These are phyloP conservation scores for Nephrotoma flavescens DNA, from an alignment of 2,888 invertebrate species.

Conservation along the genomic window DNA sequence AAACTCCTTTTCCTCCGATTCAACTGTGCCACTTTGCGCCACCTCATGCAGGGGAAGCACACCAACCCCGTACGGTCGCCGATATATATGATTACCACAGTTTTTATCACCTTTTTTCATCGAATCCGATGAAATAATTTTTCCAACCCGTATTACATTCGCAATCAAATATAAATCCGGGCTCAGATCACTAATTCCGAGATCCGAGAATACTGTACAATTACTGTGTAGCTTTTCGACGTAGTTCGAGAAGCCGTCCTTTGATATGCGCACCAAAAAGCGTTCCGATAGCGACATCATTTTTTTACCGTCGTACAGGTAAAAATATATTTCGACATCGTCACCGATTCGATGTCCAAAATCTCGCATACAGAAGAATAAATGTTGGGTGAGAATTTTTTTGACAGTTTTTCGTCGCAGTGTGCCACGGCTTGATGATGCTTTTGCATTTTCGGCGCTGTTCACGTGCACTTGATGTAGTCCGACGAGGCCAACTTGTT, in stretches of 20 bases:
- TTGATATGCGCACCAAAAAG: constrained; percentile 75
- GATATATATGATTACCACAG: constrained; percentile 33
- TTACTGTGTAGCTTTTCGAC: constrained; percentile 76
- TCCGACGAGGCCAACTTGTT: constrained; percentile 76
- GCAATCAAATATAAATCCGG: constrained; percentile 79
- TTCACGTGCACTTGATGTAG: constrained; percentile 68
- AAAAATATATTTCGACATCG: constrained; percentile 78
- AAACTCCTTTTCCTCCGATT: constrained; percentile 56
- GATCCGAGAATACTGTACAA: constrained; percentile 72
- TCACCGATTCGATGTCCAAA: constrained; percentile 80
- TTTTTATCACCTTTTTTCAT: constrained; percentile 28
- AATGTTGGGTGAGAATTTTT: constrained; percentile 50
- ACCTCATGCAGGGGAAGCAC: constrained; percentile 60
- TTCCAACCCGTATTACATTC: constrained; percentile 78
- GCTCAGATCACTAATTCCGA: constrained; percentile 58
- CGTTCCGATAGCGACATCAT: constrained; percentile 74
- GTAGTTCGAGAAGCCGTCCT: constrained; percentile 81
- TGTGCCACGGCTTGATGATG: constrained; percentile 38
- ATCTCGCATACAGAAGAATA: constrained; percentile 77
- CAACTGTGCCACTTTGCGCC: constrained; percentile 36
- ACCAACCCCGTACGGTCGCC: constrained; percentile 77
- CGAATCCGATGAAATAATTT: constrained; percentile 46
- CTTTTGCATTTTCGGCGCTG: constrained; percentile 56
- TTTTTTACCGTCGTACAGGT: constrained; percentile 62
- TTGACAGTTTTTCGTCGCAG: constrained; percentile 26